Base-by-base conservation (phyloP, 2,888 invertebrate genomes). In the Tetanocera ferruginea region DNA sequence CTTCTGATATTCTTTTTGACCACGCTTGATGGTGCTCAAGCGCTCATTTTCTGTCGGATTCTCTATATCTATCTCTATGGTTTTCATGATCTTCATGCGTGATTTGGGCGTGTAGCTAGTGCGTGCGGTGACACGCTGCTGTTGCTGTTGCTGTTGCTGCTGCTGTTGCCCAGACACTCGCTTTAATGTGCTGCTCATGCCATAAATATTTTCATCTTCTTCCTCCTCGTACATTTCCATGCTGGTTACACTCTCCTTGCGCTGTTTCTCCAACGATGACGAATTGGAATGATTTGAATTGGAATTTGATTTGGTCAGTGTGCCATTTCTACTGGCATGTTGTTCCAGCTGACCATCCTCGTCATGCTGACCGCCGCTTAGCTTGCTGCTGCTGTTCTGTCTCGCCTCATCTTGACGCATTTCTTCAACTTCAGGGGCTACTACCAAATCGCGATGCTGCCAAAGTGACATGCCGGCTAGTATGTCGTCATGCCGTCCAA, bases 381-480 rank as follows among this genome's bases (percentile, higher is more conserved):
- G 37, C 71, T 78, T 5, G 82, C 37, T 64, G 52, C 31, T 49
- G 37, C 11, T 82, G 82, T 17, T 78, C 31, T 76, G 43, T 74
- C 82, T 80, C 51, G 28, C 25, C 1, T 82, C 82, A 19, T 84
- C 82, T 19, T 83, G 83, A n/a, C 86, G 83, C 77, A 85, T 70
- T 34, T 87, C 88, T 17, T 85, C 85, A 0, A 87, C 66, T 79
- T 87, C 87, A 19, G 87, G 86, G 0, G 89, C 84, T 0, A 88
- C 95, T 0, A 96, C 95, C 79, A 96, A 91, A 83, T 96, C 96
- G 51, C 96, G 92, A 87, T 96, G 96, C 85, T 94, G 94, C 96
- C 96, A 96, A 75, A 96, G 91, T 0, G 95, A 93, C 96, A 96
- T 96, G 0, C 96, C 96, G 85, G 95, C 95, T 84, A 96, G 91